Evolutionary conservation across 2,797 vertebrate species (phyloP), one percentile per base, ranked within the genome.

Genomic region (Myotis myotis): DNA sequence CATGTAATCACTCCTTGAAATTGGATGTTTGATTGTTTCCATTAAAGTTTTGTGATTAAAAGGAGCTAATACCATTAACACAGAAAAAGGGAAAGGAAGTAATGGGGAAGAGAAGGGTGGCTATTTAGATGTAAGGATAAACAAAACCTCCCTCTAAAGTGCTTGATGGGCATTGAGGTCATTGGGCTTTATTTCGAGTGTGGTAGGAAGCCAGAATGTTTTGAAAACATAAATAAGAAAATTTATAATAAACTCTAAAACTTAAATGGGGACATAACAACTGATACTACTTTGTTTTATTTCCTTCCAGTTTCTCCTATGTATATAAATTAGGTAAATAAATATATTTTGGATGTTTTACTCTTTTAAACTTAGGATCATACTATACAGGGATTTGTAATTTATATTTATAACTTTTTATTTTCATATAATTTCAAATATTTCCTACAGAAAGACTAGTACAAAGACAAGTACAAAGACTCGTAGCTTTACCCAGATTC

Each of bases 341-440:
- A 68, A 74, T 75, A 72, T 23, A 57, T 72, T 47, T 91, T 80
- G 81, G 64, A 76, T 72, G 28, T 86, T 86, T 85, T 84, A 64
- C 12, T 64, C n/a, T 74, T 92, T 83, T 60, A 78, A 76, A 87
- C 5, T 49, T 60, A 66, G 55, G 30, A 68, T 60, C 25, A 70
- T 62, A 83, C 8, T 19, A 1, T 71, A 70, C 0, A 55, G 33
- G 10, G 2, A 1, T 86, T 92, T 87, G 17, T 86, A 66, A 70
- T 12, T 15, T 36, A 70, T 51, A 87, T 79, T 74, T 75, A 36
- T 51, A 82, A 75, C 30, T 75, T 93, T 60, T 79, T 20, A 87
- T 84, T 92, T 94, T 78, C n/a, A 89, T 78, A 68, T 49, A 91
- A 82, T 91, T 89, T 91, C 57, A 93, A 66, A 62, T 62, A 10